Base-by-base conservation (phyloP, 2,888 invertebrate species). In the Ditylenchus weischeri region DNA sequence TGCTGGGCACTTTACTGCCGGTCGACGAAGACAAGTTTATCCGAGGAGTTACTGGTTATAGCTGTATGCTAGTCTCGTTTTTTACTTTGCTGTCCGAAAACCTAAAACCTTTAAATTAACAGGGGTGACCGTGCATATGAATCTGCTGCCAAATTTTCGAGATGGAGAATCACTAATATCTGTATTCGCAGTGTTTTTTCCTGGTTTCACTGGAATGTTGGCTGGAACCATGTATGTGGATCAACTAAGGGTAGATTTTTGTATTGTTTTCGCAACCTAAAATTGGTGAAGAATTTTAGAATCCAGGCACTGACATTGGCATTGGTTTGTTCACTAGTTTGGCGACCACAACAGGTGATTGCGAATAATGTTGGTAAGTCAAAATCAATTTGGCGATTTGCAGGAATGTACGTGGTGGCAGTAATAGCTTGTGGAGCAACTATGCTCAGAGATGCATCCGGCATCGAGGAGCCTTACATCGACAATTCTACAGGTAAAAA, bases 201-300 rank as follows among this genome's bases (percentile, higher is more conserved):
- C 72, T 6, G 72, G 72, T 10, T 73, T 71, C 35, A 67, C 65
- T 18, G 65, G 68, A 19, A 71, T 71, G 70, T 36, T 71, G 35
- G 71, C 71, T 6, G 71, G 63, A 18, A 61, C 58, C 23, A 72
- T 72, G 72, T 73, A 64, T 29, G 68, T 69, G 7, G 72, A 74
- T 21, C 49, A 72, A 11, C 66, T 72, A 15, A 36, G 57, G 59
- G 59, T 59, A 15, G 1, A 29, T 11, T 54, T 51, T 54, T 21
- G 5, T 29, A 29, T 29, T 29, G 29, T 4, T 29, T 29, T 29
- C 29, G 29, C 29, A 29, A 29, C 3, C 29, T 29, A 29, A 29
- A 29, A 29, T 29, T 29, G 29, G 29, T 29, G 29, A 29, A 29
- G 29, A 4, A 29, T 29, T 29, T 29, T n/a, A 59, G 18, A 65